Evolutionary conservation across 1,140 invertebrate species (phyloP), one percentile per base, ranked within the genome.

Genomic region (Cydia amplana): DNA sequence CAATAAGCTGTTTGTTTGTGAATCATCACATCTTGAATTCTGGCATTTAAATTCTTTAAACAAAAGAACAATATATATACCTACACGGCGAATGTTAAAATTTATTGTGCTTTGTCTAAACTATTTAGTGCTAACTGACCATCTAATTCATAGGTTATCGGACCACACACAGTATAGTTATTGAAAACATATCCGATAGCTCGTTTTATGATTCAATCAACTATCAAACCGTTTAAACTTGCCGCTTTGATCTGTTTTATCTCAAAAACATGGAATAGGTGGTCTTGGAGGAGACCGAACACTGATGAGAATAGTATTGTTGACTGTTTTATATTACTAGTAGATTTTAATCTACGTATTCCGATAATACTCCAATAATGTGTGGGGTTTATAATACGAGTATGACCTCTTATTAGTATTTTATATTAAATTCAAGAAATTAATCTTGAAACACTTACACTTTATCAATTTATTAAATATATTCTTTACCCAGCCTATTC

Each of bases 161-260:
- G 65, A 70, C 65, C 65, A 70, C 65, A 70, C 65, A 36, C 32
- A 40, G 65, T 67, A 67, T 67, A 70, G 65, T 70, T 70, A 70
- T 18, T 36, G 55, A 60, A 70, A 70, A 18, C 32, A 70, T 70
- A 70, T 70, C 65, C 28, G 32, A 70, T 70, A 70, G 32, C 32
- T 36, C 64, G 64, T 36, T 70, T 70, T 36, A 70, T 70, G 65
- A 40, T 70, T 70, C 65, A 70, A 70, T 70, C 32, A 70, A 70
- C 55, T 60, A 60, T 60, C 28, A 70, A 70, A 70, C 43, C 65
- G 28, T 70, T 36, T 36, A 70, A 18, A 40, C 32, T 70, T 36
- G 32, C 64, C 25, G 28, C 64, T 67, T 32, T 28, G 23, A 28
- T 36, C 65, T 70, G 55, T 70, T 70, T 70, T 70, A 70, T 70